Conservation (phyloP, 2,888 invertebrate species). For the Pristionchus fissidentatus region DNA sequence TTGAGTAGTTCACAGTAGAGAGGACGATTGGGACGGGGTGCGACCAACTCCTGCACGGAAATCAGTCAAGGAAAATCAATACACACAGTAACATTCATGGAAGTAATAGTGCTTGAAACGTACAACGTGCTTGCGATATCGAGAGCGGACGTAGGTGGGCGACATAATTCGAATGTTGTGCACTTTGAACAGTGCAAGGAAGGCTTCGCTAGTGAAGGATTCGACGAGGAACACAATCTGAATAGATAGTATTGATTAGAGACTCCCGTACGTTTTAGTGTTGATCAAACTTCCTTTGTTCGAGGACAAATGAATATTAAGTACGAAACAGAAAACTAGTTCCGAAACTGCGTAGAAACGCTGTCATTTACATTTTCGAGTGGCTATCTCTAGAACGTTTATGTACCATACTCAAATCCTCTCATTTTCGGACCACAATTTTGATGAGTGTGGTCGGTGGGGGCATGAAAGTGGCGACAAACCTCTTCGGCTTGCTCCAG, state of each 20-base stretch:
- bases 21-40: constrained; percentile 50
- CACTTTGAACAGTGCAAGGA: not conserved
- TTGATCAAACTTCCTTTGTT: too few species aligned
- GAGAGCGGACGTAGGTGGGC: constrained; percentile 40
- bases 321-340: too few species aligned
- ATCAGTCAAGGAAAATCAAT: not conserved
- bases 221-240: constrained; percentile 47
- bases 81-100: not conserved
- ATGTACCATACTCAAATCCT: too few species aligned
- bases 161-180: constrained; percentile 20
- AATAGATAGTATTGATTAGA: too few species aligned
- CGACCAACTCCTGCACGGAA: constrained; percentile 47
- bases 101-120: not conserved
- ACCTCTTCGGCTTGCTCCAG: constrained; percentile 33
- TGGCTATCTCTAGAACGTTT: too few species aligned
- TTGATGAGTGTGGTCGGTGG: too few species aligned
- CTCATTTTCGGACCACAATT: too few species aligned
- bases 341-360: too few species aligned
- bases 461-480: not conserved
- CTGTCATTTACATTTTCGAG: too few species aligned
- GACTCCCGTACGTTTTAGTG: too few species aligned
- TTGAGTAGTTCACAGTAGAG: constrained; percentile 50
- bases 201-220: not conserved
- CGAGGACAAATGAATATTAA: too few species aligned
- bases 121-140: constrained; percentile 37